Conservation (phyloP, 2,113 vertebrate genomes). For the Xenopus borealis region DNA sequence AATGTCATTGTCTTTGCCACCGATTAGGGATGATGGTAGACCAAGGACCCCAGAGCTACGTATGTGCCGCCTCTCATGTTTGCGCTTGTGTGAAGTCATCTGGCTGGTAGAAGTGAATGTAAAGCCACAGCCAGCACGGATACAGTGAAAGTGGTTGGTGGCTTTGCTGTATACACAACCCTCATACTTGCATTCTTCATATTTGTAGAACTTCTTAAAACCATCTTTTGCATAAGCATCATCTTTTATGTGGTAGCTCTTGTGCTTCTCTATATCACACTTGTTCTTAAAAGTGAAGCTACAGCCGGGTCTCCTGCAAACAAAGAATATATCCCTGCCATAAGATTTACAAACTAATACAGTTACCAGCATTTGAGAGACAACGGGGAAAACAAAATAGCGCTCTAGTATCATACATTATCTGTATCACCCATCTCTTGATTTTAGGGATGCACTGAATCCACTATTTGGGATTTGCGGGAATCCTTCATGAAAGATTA, state of each 20-base stretch:
- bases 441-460: no score
- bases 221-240: slow-evolving; percentile 98
- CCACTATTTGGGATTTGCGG: no score
- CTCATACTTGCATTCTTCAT: slow-evolving; percentile 97
- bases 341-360: background rate
- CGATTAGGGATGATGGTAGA: slow-evolving; percentile 77
- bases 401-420: no score
- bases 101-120: slow-evolving; percentile 99
- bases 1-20: slow-evolving; percentile 84
- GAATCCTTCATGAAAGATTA: no score
- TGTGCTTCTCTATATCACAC: slow-evolving; percentile 99
- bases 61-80: slow-evolving; percentile 93
- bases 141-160: slow-evolving; percentile 99
- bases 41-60: slow-evolving; percentile 84
- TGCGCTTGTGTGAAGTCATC: slow-evolving; percentile 99
- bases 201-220: slow-evolving; percentile 99
- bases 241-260: slow-evolving; percentile 99
- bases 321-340: background rate
- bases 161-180: slow-evolving; percentile 99
- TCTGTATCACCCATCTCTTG: no score
- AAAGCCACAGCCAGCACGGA: slow-evolving; percentile 95
- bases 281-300: slow-evolving; percentile 99
- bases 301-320: slow-evolving; percentile 86
- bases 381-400: no score
- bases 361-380: no score